A percentile compares a stretch with the other conserved stretches of the same genome.
phyloP scores from a whole-genome alignment of 2,888 invertebrate genomes.

The Standfussiana lucernea region DNA sequence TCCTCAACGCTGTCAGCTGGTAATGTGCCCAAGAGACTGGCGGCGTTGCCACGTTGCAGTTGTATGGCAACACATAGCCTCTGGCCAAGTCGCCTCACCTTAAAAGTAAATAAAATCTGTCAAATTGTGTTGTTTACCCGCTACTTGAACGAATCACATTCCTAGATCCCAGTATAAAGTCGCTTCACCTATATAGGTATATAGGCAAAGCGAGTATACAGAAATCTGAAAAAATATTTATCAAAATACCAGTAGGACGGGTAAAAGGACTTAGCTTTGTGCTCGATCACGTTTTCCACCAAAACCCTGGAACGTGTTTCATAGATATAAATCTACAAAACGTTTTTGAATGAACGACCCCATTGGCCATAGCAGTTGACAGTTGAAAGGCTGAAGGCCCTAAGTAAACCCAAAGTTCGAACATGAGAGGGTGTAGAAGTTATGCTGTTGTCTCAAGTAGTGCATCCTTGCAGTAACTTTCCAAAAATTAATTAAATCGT shows the following conservation, averaged over 20 bases:
- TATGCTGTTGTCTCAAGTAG: conserved; percentile 15
- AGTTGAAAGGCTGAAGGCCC: background rate
- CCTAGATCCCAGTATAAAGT: background rate
- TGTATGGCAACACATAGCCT: background rate
- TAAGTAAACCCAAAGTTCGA: conserved; percentile 21
- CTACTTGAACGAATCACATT: background rate
- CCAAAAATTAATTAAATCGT: conserved; percentile 63
- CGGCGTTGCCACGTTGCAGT: background rate
- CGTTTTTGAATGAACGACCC: background rate
- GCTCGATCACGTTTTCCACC: conserved; percentile 3
- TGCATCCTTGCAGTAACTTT: conserved; percentile 38
- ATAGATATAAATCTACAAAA: background rate
- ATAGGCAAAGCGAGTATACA: background rate
- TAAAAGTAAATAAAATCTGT: background rate
- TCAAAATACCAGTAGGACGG: background rate
- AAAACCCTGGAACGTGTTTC: background rate
- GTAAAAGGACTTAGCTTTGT: background rate
- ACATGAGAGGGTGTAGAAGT: conserved; percentile 2
- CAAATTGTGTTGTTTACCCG: background rate
- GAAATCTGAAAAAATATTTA: background rate
- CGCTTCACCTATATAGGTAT: background rate
- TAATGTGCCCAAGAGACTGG: background rate
- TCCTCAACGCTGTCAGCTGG: background rate
- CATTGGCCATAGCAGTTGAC: background rate
- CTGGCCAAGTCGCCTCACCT: background rate